Percentiles rank a stretch among this genome's conserved stretches.
phyloP scores from a whole-genome alignment of 30 jellyfish, hydroid and myxozoan genomes.

The Pelagia noctiluca region DNA sequence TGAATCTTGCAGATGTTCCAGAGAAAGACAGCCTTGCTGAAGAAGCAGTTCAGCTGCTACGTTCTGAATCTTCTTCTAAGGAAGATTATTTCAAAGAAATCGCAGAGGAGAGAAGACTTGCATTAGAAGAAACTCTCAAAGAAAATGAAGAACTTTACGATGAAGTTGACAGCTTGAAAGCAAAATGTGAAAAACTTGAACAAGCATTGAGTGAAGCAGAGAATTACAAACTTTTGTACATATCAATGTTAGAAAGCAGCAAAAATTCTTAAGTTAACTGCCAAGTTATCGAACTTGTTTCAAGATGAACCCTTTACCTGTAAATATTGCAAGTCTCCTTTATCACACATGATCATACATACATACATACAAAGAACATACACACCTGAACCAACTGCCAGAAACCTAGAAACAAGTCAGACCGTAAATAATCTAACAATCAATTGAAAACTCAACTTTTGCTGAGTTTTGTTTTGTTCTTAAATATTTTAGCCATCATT shows the following conservation, averaged over 20 bases:
- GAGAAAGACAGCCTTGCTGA: conserved; percentile 66
- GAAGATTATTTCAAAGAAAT: conserved; percentile 76
- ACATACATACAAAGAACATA: too few species aligned
- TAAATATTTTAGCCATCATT: too few species aligned
- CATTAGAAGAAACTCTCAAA: conserved; percentile 86
- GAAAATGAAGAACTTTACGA: conserved; percentile 89
- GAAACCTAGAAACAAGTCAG: too few species aligned
- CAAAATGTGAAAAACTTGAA: conserved; percentile 56
- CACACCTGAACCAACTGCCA: too few species aligned
- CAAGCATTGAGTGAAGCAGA: conserved; percentile 78
- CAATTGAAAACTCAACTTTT: too few species aligned
- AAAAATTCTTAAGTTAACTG: not conserved
- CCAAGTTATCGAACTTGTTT: not conserved
- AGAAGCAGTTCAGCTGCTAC: conserved; percentile 79
- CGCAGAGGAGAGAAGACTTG: conserved; percentile 89
- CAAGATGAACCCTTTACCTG: not conserved
- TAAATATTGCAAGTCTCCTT: too few species aligned
- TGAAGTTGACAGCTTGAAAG: conserved; percentile 63
- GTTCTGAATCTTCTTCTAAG: conserved; percentile 75
- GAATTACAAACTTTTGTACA: conserved; percentile 68
- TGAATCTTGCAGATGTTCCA: conserved; percentile 30
- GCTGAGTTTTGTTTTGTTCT: too few species aligned
- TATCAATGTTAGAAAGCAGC: conserved; percentile 28
- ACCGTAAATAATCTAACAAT: too few species aligned
- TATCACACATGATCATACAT: too few species aligned